Evolutionary conservation across 2,113 vertebrate genomes (phyloP), one percentile per base, ranked within the genome.

Genomic region (Myiozetetes cayanensis): DNA sequence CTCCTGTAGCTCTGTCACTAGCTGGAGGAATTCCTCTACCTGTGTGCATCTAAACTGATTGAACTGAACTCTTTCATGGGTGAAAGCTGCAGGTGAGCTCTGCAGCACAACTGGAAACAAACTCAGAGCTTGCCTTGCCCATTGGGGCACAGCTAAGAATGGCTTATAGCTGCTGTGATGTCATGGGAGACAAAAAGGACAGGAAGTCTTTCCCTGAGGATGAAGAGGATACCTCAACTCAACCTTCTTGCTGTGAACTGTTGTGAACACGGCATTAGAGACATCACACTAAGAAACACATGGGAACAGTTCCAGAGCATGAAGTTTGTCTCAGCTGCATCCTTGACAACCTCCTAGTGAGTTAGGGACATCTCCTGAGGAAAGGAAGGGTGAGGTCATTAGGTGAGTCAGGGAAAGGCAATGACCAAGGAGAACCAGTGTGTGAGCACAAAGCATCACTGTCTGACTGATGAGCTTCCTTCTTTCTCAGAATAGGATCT

Each of bases 401-500:
- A 72, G 55, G 47, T 82, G 76, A 95, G 41, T 86, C 90, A 84
- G 56, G 39, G 35, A 80, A 90, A 72, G 47, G n/a, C 61, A 90
- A 18, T 72, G 75, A 67, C 33, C 3, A 4, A 81, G 39, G 23
- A n/a, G 10, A 67, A 50, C 14, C 30, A 53, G 17, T 16, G 30
- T 62, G 44, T 65, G 52, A 93, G 43, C 59, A 85, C 28, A 87
- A 75, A 82, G 49, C 65, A 44, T 66, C 78, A 23, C 58, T 66
- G 74, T 81, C 91, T 87, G 85, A 10, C 72, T 86, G 61, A 25
- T 41, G 47, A 86, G 61, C 61, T 96, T 93, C 75, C 72, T 84
- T 84, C 35, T 65, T 77, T 85, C 92, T 77, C 67, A 88, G 85
- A 86, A 94, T 27, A 71, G 30, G 59, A 87, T 93, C 85, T 95